A percentile compares a stretch with the other conserved stretches of the same genome.
Conservation (phyloP, 2,888 invertebrate genomes). For the Phaedon cochleariae region DNA sequence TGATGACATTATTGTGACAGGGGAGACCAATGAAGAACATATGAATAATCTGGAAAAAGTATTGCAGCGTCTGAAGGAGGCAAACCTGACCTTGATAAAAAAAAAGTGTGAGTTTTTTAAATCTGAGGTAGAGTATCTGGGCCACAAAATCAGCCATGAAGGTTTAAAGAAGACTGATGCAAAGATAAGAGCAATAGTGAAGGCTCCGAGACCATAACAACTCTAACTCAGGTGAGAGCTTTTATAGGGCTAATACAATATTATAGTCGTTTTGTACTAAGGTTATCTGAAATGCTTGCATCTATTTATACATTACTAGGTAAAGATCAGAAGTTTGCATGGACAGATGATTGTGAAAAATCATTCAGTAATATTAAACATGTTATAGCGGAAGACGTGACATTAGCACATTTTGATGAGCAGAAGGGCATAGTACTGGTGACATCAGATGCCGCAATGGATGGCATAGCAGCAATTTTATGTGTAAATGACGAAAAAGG, state of each 20-base stretch:
- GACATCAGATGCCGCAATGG: slow-evolving; percentile 19
- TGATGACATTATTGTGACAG: slow-evolving; percentile 49
- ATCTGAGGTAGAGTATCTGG: slow-evolving; percentile 50
- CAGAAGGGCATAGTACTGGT: slow-evolving; percentile 22
- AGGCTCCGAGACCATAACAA: no score
- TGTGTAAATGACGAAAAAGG: neutral
- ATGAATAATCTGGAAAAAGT: slow-evolving; percentile 39
- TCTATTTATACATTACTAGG: slow-evolving; percentile 32
- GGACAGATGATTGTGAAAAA: slow-evolving; percentile 30
- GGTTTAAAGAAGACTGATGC: no score
- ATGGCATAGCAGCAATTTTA: slow-evolving; percentile 17
- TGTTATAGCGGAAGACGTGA: slow-evolving; percentile 18
- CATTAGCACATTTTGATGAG: slow-evolving; percentile 32
- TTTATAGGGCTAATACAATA: slow-evolving; percentile 35
- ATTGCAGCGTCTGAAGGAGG: slow-evolving; percentile 38
- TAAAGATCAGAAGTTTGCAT: slow-evolving; percentile 18
- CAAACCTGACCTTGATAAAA: no score
- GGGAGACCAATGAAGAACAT: slow-evolving; percentile 41
- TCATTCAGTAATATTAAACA: slow-evolving; percentile 29
- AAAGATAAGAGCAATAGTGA: no score
- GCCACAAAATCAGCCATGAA: slow-evolving; percentile 35
- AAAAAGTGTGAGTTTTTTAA: no score
- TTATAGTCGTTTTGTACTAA: slow-evolving; percentile 29
- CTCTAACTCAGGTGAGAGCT: slow-evolving; percentile 23
- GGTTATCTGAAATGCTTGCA: slow-evolving; percentile 16